phyloP scores from a whole-genome alignment of 2,888 invertebrate species.

The Ernsta delagoae region DNA sequence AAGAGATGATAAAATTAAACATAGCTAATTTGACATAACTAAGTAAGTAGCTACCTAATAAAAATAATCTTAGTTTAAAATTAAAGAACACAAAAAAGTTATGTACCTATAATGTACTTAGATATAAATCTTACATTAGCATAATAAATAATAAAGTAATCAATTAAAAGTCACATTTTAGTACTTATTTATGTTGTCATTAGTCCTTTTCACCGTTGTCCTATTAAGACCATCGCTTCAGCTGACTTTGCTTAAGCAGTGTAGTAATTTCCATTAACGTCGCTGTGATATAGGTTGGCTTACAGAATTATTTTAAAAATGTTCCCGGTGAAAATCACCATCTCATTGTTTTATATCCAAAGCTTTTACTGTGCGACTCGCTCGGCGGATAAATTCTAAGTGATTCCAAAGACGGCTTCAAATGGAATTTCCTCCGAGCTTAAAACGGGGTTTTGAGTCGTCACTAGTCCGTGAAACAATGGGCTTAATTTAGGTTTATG shows the following conservation, averaged over 20 bases:
- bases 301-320: constrained; percentile 21
- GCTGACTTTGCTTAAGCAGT: background rate
- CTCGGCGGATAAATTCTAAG: constrained; percentile 25
- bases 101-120: too few species aligned
- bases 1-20: too few species aligned
- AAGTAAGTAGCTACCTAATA: too few species aligned
- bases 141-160: too few species aligned
- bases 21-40: too few species aligned
- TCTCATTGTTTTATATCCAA: constrained; percentile 20
- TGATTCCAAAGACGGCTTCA: constrained; percentile 22
- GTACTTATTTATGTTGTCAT: too few species aligned
- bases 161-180: too few species aligned
- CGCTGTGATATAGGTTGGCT: constrained; percentile 6
- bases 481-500: constrained; percentile 42
- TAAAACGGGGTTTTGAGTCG: constrained; percentile 32
- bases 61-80: too few species aligned
- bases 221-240: background rate
- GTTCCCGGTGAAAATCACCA: constrained; percentile 14
- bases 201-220: too few species aligned
- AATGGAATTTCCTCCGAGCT: constrained; percentile 38
- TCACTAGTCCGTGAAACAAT: constrained; percentile 38
- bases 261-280: constrained; percentile 26
- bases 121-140: too few species aligned
- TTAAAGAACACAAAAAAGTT: too few species aligned
- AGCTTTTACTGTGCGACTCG: constrained; percentile 18